Evolutionary conservation across 2,113 vertebrate species (phyloP), one percentile per base, ranked within the genome.

Genomic region (Oenanthe melanoleuca): DNA sequence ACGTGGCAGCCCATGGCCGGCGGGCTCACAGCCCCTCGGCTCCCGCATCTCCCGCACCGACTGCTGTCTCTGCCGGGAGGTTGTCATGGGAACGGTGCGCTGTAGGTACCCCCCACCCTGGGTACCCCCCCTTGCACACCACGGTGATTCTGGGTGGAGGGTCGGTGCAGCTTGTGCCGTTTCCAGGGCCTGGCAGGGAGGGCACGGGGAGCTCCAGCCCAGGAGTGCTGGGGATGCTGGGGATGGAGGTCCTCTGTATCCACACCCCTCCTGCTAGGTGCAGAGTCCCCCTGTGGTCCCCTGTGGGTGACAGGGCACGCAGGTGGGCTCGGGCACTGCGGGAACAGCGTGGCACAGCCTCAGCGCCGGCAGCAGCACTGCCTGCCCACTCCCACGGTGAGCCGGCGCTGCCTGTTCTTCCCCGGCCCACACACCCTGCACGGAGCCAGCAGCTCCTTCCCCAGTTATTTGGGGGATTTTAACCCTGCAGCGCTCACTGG

Each of bases 61-160:
- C 34, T 55, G 88, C 88, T 40, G 60, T 80, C 90, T 90, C 92
- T 88, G 82, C 16, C 0, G 18, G 92, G 92, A 97, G 85, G 95
- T 97, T 96, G 96, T 95, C 96, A 97, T 97, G 94, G 96, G 89
- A 97, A 96, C 95, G 0, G 33, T 42, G 74, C 0, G 1, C 52
- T 38, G 84, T 75, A 69, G 85, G 90, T 93, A 85, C 96, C 96
- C 93, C 96, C 75, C 81, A 45, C 25, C 59, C 61, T 12, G 74
- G 59, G 67, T 70, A 94, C 90, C 95, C 80, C 60, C 86, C 52
- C 47, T 42, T 1, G 2, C 4, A 4, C 9, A 24, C 52, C 65
- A 18, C 5, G 2, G 17, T 24, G 60, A 63, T 88, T 33, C 8
- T 20, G 21, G 21, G 33, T 3, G 25, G 25, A 85, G 34, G 20